Evolutionary conservation across 2,113 vertebrate genomes (phyloP).

Genomic region (Nicator chloris): DNA sequence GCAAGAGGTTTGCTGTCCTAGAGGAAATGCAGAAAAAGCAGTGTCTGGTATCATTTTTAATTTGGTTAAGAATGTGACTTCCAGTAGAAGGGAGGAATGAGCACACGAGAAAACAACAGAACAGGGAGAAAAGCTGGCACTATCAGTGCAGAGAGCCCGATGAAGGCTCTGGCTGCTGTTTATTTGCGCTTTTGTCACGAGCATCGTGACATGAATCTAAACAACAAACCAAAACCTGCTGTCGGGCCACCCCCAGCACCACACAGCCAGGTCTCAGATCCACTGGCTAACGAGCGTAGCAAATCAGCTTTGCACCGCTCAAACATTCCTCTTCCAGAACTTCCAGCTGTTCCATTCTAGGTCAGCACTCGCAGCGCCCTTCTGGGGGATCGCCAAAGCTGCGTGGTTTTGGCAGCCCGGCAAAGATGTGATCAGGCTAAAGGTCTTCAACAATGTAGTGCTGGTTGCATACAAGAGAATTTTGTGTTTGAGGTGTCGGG

Average conservation of each 20-base stretch:
- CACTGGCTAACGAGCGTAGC: not conserved
- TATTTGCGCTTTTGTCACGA: not conserved
- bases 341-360: constrained; percentile 51
- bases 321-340: constrained; percentile 19
- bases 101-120: not conserved
- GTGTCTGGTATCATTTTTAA: constrained; percentile 51
- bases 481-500: not conserved
- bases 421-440: not conserved
- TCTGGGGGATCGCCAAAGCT: not conserved
- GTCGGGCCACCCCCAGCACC: not conserved
- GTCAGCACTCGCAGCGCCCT: not conserved
- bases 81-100: not conserved
- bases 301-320: constrained; percentile 38
- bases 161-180: not conserved
- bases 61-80: constrained; percentile 34
- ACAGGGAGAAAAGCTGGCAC: not conserved
- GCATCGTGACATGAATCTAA: not conserved
- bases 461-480: not conserved
- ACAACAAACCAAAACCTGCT: constrained; percentile 25
- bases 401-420: not conserved
- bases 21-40: constrained; percentile 33
- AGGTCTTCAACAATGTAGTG: not conserved
- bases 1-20: constrained; percentile 2
- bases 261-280: constrained; percentile 7
- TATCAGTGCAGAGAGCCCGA: rapidly evolving